Base-by-base conservation (phyloP, 2,113 vertebrate genomes). In the Myocastor coypus region DNA sequence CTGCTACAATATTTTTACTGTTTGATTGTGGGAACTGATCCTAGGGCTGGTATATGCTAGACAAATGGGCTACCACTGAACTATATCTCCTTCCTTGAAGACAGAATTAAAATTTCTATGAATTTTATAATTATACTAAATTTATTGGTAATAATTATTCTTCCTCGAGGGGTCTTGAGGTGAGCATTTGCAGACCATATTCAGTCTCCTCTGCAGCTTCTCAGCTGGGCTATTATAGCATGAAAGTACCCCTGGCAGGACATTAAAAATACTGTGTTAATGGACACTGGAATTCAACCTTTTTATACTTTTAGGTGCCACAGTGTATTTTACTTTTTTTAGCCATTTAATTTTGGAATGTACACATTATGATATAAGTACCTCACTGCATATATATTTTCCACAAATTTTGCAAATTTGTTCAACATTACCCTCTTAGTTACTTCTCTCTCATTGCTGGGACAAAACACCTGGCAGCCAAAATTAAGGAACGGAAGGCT, bases 81-180 rank as follows among this genome's bases (percentile, higher is more conserved):
- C 37, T 75, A 11, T 11, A 14, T 7, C 5, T 66, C 46, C 40
- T 57, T 57, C 16, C 16, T 16, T 57, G 55, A 16, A 57, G 55
- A 57, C 19, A 57, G 55, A 57, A 57, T 57, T 19, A 81, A 61
- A 28, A 46, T 46, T 66, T 85, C 46, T 73, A 10, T 89, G 61
- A 83, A 50, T 86, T 96, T 92, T 59, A 50, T 17, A 68, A 88
- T 92, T 96, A 50, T 82, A 52, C 22, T 69, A 34, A 82, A 88
- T 82, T 42, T 61, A 14, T 32, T 46, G 10, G 16, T 20, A 85
- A 24, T 8, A 69, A 52, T 3, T 83, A 69, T 83, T 4, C 46
- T 46, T 46, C 46, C 46, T 46, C 4, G 4, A 46, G 46, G 46
- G 46, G 46, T 5, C 46, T 46, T 46, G 46, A 57, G 4, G 46